Conservation (phyloP, 2,888 invertebrate genomes). For the Parnassius orleans region DNA sequence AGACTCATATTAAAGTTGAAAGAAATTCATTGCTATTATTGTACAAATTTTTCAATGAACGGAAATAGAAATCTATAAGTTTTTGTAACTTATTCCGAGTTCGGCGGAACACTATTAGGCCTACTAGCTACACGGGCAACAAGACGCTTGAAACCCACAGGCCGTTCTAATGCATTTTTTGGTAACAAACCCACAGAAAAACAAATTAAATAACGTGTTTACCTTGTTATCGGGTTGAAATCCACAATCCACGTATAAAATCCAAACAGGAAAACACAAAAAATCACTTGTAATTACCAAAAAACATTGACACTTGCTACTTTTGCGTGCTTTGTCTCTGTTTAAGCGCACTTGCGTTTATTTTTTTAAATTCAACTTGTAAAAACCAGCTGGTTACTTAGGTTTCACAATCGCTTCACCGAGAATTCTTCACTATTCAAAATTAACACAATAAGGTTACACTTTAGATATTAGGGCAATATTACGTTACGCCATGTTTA, state of each 20-base stretch:
- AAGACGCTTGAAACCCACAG: constrained; percentile 1
- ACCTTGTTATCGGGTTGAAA: constrained; percentile 61
- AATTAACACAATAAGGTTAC: neutral
- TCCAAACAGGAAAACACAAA: constrained; percentile 50
- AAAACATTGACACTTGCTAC: constrained; percentile 38
- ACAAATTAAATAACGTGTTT: constrained; percentile 32
- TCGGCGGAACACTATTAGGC: constrained; percentile 22
- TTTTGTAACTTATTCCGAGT: constrained; percentile 18
- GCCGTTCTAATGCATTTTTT: neutral
- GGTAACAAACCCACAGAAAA: constrained; percentile 11
- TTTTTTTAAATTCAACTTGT: constrained; percentile 4
- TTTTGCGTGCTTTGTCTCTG: constrained; percentile 30
- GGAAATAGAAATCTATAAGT: no score
- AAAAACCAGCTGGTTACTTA: constrained; percentile 2
- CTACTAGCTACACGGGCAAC: constrained; percentile 3
- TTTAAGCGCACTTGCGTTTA: constrained; percentile 30
- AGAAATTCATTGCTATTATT: no score
- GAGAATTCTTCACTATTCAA: neutral
- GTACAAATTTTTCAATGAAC: no score
- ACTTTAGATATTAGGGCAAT: constrained; percentile 24
- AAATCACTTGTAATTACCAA: constrained; percentile 29
- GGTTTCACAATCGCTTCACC: constrained; percentile 18
- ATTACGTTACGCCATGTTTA: constrained; percentile 17
- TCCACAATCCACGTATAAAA: constrained; percentile 57
- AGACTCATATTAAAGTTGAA: no score